Percentiles rank a stretch among this genome's conserved stretches.
Conservation (phyloP, 2,113 vertebrate genomes). For the Ibidorhyncha struthersii region DNA sequence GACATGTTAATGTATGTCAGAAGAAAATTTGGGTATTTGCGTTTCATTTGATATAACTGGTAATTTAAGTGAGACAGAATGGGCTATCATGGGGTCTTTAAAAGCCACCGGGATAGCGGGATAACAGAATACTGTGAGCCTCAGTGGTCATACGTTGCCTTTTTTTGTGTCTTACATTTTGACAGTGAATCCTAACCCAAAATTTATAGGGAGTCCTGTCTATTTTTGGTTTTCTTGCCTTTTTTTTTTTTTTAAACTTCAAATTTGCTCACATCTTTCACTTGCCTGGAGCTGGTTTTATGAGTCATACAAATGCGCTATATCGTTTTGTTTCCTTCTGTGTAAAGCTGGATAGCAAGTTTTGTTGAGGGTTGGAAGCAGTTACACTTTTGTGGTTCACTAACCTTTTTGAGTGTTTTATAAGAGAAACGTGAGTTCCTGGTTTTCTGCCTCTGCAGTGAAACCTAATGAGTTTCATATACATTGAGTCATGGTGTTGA, state of each 20-base stretch:
- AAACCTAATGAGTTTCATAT: constrained; percentile 73
- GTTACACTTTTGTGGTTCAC: constrained; percentile 71
- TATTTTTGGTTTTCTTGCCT: background rate
- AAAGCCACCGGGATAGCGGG: background rate
- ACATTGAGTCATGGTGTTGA: constrained; percentile 77
- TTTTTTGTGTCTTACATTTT: background rate
- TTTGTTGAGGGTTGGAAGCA: constrained; percentile 58
- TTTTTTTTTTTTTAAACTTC: background rate
- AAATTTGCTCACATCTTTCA: background rate
- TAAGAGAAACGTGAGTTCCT: constrained; percentile 79
- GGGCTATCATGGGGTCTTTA: background rate
- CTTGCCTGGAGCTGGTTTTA: constrained; percentile 31
- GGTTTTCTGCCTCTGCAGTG: constrained; percentile 74
- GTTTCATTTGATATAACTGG: background rate
- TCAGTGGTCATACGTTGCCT: accelerated
- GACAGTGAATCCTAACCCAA: background rate
- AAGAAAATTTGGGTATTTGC: background rate
- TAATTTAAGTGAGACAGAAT: background rate
- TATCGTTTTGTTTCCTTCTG: background rate
- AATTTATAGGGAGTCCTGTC: background rate
- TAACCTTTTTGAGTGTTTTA: constrained; percentile 69
- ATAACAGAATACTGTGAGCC: background rate
- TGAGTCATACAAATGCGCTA: constrained; percentile 59
- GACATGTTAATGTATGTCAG: accelerated
- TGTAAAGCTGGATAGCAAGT: constrained; percentile 20